phyloP scores from a whole-genome alignment of 2,888 invertebrate genomes.

The Pherbina coryleti region DNA sequence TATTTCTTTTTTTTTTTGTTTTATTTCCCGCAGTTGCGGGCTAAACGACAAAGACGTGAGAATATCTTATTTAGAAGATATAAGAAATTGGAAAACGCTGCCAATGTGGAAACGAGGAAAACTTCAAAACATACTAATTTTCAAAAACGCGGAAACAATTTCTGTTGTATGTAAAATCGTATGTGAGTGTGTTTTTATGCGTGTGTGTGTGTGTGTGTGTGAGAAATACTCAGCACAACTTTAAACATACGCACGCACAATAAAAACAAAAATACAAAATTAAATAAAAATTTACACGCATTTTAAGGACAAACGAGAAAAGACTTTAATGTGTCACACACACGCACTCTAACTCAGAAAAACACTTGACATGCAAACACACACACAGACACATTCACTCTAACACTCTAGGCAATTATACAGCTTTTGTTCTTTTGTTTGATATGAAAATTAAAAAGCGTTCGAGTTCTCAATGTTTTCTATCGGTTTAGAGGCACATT shows the following conservation, averaged over 20 bases:
- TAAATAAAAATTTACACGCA: not conserved
- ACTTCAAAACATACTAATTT: constrained; percentile 14
- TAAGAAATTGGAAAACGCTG: not conserved
- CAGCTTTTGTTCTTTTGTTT: constrained; percentile 7
- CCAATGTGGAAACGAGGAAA: not conserved
- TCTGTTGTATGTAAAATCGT: not conserved
- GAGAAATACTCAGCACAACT: not conserved
- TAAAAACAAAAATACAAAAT: too few species aligned
- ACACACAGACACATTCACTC: constrained; percentile 12
- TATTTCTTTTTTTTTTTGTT: not conserved
- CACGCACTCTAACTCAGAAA: constrained; percentile 16
- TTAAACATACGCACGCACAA: not conserved
- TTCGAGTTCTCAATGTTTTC: not conserved
- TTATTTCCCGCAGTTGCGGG: constrained; percentile 26
- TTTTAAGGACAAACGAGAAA: not conserved
- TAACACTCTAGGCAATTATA: not conserved
- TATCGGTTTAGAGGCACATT: not conserved
- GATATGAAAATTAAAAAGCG: too few species aligned
- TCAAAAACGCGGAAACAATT: constrained; percentile 7
- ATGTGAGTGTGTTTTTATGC: too few species aligned
- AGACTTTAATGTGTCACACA: constrained; percentile 23
- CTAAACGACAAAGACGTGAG: constrained; percentile 36
- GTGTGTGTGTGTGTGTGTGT: not conserved
- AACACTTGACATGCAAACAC: constrained; percentile 40
- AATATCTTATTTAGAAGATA: constrained; percentile 39